Evolutionary conservation across 2,888 invertebrate genomes (phyloP).

Genomic region (Terebella lapidaria): DNA sequence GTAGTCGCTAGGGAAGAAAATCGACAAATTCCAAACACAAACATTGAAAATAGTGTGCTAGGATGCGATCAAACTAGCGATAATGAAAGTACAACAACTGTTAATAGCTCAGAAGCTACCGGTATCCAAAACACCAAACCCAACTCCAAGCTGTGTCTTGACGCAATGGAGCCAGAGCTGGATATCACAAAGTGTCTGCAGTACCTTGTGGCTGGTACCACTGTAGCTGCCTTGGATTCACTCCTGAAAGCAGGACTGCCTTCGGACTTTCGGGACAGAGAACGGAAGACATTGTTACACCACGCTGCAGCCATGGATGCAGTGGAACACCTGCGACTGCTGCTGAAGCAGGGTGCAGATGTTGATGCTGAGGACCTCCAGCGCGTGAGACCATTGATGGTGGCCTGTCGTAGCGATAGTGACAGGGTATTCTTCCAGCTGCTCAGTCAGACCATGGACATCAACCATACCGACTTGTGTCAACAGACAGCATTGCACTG

Average conservation of each 20-base stretch:
- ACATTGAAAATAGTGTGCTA: too few species aligned
- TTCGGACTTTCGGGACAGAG: not conserved
- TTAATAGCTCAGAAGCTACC: too few species aligned
- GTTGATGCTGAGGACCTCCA: not conserved
- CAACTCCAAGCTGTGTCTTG: too few species aligned
- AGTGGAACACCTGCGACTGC: not conserved
- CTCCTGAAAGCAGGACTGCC: not conserved
- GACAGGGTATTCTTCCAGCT: not conserved
- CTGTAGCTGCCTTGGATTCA: not conserved
- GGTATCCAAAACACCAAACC: too few species aligned
- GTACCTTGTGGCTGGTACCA: not conserved
- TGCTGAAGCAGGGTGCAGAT: not conserved
- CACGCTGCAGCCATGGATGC: not conserved
- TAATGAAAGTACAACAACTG: too few species aligned
- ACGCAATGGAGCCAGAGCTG: too few species aligned
- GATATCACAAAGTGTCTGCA: too few species aligned
- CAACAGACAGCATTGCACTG: not conserved
- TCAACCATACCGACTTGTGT: not conserved
- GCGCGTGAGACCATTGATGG: not conserved
- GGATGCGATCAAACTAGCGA: too few species aligned
- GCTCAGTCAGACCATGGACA: not conserved
- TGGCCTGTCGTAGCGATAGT: not conserved
- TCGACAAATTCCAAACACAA: too few species aligned
- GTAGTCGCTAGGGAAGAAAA: too few species aligned
- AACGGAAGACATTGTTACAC: not conserved